phyloP scores from a whole-genome alignment of 2,113 vertebrate genomes.

The Psephotus haematonotus region DNA sequence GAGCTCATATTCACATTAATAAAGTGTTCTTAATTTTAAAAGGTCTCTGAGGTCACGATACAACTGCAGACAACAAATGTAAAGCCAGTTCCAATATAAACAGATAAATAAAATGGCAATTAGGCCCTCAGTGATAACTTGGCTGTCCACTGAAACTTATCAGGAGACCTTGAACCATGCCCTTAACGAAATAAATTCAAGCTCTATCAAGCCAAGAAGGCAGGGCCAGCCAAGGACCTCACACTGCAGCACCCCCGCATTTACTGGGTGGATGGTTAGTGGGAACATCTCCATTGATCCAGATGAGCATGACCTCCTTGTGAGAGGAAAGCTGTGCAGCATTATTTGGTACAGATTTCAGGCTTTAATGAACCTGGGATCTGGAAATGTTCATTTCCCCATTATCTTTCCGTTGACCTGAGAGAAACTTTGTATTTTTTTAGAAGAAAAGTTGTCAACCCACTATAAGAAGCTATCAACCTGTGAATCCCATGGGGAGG shows the following conservation, averaged over 20 bases:
- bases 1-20: background rate
- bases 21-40: conserved; percentile 32
- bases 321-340: accelerated
- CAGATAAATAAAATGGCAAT: background rate
- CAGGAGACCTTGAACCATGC: background rate
- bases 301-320: background rate
- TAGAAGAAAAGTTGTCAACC: background rate
- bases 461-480: background rate
- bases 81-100: conserved; percentile 6
- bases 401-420: background rate
- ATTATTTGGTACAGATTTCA: background rate
- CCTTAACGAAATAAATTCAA: background rate
- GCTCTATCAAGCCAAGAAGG: background rate
- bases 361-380: background rate
- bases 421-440: background rate
- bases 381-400: background rate
- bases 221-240: background rate
- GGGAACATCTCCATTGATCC: background rate
- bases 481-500: background rate
- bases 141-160: background rate
- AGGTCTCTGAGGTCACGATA: background rate
- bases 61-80: background rate
- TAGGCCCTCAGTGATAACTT: background rate
- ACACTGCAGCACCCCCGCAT: accelerated
- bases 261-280: background rate